Percentiles rank a stretch among this genome's conserved stretches.
phyloP scores from a whole-genome alignment of 2,888 invertebrate species.

The Yponomeuta plumbellus region DNA sequence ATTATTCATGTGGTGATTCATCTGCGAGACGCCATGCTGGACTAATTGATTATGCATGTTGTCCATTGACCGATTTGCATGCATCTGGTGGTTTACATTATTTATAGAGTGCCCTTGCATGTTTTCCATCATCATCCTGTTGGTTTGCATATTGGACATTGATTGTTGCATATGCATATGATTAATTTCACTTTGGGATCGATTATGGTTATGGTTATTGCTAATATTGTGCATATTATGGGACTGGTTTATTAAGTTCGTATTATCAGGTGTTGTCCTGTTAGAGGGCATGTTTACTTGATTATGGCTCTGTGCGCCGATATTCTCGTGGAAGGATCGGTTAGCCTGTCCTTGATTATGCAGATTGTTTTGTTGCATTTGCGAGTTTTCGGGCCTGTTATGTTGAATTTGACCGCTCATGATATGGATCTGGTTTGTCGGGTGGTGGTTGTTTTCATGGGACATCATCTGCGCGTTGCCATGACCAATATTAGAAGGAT shows the following conservation, averaged over 20 bases:
- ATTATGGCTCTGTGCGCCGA: conserved; percentile 50
- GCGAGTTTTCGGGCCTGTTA: conserved; percentile 50
- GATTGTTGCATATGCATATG: conserved; percentile 68
- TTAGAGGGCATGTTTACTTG: conserved; percentile 53
- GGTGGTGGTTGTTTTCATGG: conserved; percentile 52
- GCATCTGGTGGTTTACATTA: conserved; percentile 59
- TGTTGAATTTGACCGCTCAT: conserved; percentile 71
- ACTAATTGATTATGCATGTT: conserved; percentile 57
- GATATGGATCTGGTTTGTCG: conserved; percentile 66
- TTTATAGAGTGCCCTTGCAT: conserved; percentile 61
- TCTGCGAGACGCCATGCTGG: conserved; percentile 63
- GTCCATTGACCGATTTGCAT: conserved; percentile 60
- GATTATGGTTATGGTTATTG: conserved; percentile 51
- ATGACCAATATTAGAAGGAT: conserved; percentile 52
- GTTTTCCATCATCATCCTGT: conserved; percentile 66
- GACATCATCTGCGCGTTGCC: conserved; percentile 62
- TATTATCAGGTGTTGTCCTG: conserved; percentile 56
- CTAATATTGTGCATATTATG: conserved; percentile 59
- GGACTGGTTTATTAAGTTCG: conserved; percentile 57
- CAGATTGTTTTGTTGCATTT: conserved; percentile 46
- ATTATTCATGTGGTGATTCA: conserved; percentile 59
- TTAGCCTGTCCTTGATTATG: conserved; percentile 46
- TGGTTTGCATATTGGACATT: conserved; percentile 59
- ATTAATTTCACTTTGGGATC: conserved; percentile 57
- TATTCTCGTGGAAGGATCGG: conserved; percentile 61